phyloP scores from a whole-genome alignment of 2,797 vertebrate genomes.

The Etheostoma perlongum region DNA sequence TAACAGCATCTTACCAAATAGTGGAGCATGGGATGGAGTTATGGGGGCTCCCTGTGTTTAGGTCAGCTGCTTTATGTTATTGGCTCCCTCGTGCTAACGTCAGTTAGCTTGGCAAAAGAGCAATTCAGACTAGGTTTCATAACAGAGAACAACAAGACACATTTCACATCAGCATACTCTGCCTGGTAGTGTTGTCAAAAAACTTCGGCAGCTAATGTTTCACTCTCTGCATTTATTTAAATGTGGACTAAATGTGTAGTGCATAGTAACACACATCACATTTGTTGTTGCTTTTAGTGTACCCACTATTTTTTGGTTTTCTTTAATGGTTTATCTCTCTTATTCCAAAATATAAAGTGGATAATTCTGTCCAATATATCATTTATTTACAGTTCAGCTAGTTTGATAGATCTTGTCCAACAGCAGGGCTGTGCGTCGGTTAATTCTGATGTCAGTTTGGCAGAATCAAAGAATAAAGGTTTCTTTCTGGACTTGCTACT shows the following conservation, averaged over 20 bases:
- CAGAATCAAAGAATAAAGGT: neutral
- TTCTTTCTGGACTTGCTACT: slow-evolving; percentile 8
- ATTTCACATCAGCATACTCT: slow-evolving; percentile 10
- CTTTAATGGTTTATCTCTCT: neutral
- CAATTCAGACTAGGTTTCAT: slow-evolving; percentile 31
- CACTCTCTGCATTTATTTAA: slow-evolving; percentile 23
- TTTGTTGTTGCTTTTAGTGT: neutral
- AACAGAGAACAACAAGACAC: slow-evolving; percentile 12
- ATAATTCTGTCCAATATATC: neutral
- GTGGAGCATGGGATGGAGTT: slow-evolving; percentile 52
- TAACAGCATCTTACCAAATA: slow-evolving; percentile 16
- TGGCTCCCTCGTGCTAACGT: slow-evolving; percentile 41
- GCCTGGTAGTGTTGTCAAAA: neutral
- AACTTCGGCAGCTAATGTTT: slow-evolving; percentile 2
- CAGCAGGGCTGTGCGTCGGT: neutral
- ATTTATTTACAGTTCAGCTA: neutral
- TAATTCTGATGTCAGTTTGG: neutral
- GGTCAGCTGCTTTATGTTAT: slow-evolving; percentile 65
- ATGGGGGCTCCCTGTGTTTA: slow-evolving; percentile 61
- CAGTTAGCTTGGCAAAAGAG: slow-evolving; percentile 48
- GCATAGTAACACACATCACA: neutral
- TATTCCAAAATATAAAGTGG: neutral
- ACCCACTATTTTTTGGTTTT: neutral
- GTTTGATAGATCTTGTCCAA: neutral
- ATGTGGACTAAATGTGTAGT: neutral